phyloP scores from a whole-genome alignment of 2,113 vertebrate species.

The Syrrhaptes paradoxus region DNA sequence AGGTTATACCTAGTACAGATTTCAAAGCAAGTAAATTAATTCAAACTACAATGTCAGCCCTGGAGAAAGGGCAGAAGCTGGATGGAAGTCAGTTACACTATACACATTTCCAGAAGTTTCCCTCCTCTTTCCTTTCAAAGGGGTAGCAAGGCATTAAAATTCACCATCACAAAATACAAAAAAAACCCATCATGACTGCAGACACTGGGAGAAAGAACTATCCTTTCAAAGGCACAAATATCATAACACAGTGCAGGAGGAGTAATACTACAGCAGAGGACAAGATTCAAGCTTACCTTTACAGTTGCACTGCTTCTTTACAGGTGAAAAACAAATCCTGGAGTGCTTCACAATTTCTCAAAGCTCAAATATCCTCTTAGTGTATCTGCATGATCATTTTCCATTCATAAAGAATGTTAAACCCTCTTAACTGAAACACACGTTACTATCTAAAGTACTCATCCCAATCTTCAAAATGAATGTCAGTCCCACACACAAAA shows the following conservation, averaged over 20 bases:
- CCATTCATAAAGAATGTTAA: neutral
- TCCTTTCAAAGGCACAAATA: neutral
- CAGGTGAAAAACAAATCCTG: neutral
- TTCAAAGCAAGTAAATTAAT: constrained; percentile 21
- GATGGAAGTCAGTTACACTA: neutral
- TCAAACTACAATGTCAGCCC: neutral
- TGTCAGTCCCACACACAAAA: neutral
- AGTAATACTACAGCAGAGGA: neutral
- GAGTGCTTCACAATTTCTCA: neutral
- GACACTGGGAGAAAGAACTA: neutral
- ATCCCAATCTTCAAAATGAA: neutral
- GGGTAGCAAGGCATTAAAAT: neutral
- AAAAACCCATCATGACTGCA: rapidly evolving
- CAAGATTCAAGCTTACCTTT: neutral
- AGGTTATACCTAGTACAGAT: neutral
- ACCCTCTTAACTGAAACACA: neutral
- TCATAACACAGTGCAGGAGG: neutral
- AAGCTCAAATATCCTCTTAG: neutral
- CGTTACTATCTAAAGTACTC: neutral
- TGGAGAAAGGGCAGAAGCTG: constrained; percentile 25
- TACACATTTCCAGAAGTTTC: neutral
- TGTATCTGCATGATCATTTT: neutral
- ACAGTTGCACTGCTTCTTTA: neutral
- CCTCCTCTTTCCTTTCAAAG: neutral
- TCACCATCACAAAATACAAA: neutral